phyloP scores from a whole-genome alignment of 2,797 vertebrate genomes.

The Cheirogaleus major region DNA sequence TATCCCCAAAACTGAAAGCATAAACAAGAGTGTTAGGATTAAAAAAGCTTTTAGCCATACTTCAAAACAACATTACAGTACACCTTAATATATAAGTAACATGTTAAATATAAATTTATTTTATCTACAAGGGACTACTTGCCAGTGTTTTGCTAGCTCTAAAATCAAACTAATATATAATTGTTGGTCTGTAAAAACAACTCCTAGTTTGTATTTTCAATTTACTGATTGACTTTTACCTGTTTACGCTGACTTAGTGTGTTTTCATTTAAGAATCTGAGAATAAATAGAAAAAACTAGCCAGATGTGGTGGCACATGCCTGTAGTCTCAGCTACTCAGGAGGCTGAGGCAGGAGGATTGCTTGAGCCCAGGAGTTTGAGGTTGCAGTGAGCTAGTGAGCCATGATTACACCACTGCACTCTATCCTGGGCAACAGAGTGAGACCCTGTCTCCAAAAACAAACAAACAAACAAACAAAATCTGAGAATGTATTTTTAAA shows the following conservation, averaged over 20 bases:
- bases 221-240: background rate
- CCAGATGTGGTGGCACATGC: background rate
- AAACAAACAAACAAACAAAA: background rate
- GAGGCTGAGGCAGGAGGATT: background rate
- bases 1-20: background rate
- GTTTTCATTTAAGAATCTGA: slow-evolving; percentile 2
- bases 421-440: background rate
- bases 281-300: background rate
- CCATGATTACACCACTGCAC: background rate
- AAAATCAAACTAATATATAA: slow-evolving; percentile 29
- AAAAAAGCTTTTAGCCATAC: background rate
- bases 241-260: background rate
- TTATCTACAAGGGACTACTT: background rate
- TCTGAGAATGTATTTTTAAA: background rate
- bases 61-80: background rate
- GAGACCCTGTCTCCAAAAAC: background rate
- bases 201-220: slow-evolving; percentile 12
- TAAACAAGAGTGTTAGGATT: background rate
- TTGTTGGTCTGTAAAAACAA: slow-evolving; percentile 6
- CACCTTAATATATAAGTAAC: background rate
- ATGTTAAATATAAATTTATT: background rate
- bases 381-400: background rate
- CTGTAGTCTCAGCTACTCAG: background rate
- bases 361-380: background rate
- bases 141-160: background rate